Evolutionary conservation across 2,113 vertebrate species (phyloP).

Genomic region (Hyperopisus bebe): DNA sequence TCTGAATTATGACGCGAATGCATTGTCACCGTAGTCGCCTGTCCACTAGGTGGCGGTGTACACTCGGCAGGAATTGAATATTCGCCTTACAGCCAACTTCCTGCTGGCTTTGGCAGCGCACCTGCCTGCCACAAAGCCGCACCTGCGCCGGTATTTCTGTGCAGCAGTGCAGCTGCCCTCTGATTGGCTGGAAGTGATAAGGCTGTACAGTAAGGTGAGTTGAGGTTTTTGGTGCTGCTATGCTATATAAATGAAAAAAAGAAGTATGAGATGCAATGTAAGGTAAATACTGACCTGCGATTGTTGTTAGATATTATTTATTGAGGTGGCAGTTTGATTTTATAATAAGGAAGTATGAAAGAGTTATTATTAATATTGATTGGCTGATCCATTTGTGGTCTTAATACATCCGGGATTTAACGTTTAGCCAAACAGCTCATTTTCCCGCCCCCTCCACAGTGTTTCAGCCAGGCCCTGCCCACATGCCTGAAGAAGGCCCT

Average conservation of each 20-base stretch:
- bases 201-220: conserved; percentile 61
- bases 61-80: conserved; percentile 74
- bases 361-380: neutral
- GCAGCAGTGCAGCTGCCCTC: conserved; percentile 73
- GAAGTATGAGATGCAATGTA: neutral
- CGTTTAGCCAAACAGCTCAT: neutral
- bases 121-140: conserved; percentile 57
- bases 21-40: neutral
- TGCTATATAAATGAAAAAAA: neutral
- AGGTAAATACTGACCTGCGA: neutral
- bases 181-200: conserved; percentile 78
- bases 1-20: neutral
- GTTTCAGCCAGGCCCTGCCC: conserved; percentile 62
- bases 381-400: neutral
- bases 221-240: neutral
- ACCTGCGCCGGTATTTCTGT: conserved; percentile 75
- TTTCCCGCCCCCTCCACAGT: conserved; percentile 39
- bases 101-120: conserved; percentile 69
- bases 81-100: conserved; percentile 76
- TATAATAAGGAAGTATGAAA: neutral
- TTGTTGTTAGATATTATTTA: neutral
- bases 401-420: neutral
- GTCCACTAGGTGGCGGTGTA: conserved; percentile 71
- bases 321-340: neutral
- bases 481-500: conserved; percentile 73